phyloP scores from a whole-genome alignment of 2,797 vertebrate species.

The Melanotaenia nigrans region DNA sequence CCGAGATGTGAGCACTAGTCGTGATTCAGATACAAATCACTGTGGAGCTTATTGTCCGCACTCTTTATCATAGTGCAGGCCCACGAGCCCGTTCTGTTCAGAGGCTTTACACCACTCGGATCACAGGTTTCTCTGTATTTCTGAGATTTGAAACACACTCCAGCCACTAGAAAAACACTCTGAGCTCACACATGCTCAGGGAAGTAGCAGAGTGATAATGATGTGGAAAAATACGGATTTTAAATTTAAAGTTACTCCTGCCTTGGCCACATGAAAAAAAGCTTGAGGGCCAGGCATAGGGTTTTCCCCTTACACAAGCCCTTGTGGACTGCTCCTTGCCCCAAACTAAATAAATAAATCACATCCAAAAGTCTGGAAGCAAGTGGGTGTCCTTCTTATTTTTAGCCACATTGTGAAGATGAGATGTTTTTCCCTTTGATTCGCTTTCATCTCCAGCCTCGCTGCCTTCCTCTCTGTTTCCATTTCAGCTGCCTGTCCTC shows the following conservation, averaged over 20 bases:
- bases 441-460: conserved; percentile 22
- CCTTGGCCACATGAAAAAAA: conserved; percentile 47
- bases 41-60: conserved; percentile 11
- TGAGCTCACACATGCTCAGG: conserved; percentile 33
- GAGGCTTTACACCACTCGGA: conserved; percentile 35
- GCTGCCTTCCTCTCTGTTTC: conserved; percentile 10
- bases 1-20: conserved; percentile 31
- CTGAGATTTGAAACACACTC: conserved; percentile 38
- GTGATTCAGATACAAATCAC: conserved; percentile 34
- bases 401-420: conserved; percentile 57
- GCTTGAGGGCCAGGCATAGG: conserved; percentile 56
- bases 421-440: conserved; percentile 42
- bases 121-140: conserved; percentile 31
- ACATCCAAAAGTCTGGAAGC: conserved; percentile 59
- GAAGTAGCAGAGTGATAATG: conserved; percentile 43
- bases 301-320: conserved; percentile 61
- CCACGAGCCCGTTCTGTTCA: conserved; percentile 19
- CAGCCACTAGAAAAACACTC: conserved; percentile 27
- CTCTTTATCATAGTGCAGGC: conserved; percentile 1
- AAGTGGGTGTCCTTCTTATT: conserved; percentile 63
- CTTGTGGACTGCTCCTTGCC: conserved; percentile 54
- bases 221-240: conserved; percentile 40
- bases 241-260: conserved; percentile 60
- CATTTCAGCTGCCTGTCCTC: conserved; percentile 17
- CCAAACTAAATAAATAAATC: conserved; percentile 77